These are phyloP conservation scores for Lamellibrachia satsuma DNA, from an alignment of 2,888 invertebrate species.

Conservation along the genomic window DNA sequence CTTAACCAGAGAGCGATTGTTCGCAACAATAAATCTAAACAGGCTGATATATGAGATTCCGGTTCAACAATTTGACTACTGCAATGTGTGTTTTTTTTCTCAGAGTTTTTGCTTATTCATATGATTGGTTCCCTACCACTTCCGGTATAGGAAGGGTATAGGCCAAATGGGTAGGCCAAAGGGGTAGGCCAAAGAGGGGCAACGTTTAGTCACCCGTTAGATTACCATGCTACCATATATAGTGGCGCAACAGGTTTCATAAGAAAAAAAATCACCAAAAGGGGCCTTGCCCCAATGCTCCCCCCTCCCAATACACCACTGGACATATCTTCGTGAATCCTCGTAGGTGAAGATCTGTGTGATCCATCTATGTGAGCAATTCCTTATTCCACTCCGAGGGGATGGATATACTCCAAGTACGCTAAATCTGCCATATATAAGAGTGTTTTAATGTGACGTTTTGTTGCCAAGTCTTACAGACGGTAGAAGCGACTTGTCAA, in stretches of 20 bases:
- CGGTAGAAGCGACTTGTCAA: neutral
- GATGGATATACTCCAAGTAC: neutral
- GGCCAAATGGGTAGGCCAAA: too few species aligned
- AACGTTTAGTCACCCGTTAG: too few species aligned
- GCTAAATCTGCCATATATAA: neutral
- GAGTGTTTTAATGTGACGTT: neutral
- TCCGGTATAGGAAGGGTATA: neutral
- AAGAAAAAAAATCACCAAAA: too few species aligned
- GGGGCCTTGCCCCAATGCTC: too few species aligned
- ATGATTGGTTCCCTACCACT: neutral
- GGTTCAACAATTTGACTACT: neutral
- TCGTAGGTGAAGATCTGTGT: neutral
- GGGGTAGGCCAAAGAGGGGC: too few species aligned
- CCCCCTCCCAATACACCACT: too few species aligned
- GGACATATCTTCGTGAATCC: neutral
- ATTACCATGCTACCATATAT: too few species aligned
- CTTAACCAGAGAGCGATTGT: neutral
- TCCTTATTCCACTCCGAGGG: neutral
- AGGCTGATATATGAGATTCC: neutral
- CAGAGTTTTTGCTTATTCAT: neutral
- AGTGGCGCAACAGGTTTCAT: too few species aligned
- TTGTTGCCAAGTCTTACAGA: neutral
- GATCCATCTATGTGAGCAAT: neutral
- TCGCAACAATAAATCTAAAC: neutral
- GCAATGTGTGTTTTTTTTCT: neutral